Base-by-base conservation (phyloP, 2,113 vertebrate species). In the Xiphophorus hellerii region DNA sequence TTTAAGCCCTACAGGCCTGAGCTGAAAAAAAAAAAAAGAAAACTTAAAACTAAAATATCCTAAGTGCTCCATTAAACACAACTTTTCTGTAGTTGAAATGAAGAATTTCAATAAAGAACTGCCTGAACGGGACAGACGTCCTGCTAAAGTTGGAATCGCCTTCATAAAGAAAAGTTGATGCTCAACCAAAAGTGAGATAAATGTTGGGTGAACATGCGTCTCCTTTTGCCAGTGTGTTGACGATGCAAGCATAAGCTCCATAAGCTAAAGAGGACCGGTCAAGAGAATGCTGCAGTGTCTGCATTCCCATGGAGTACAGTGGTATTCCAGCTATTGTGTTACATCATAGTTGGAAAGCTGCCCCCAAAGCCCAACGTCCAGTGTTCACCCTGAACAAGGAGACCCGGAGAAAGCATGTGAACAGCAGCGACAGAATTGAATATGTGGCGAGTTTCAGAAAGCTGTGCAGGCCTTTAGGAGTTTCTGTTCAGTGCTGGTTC, bases 321-420 rank as follows among this genome's bases (percentile, higher is more conserved):
- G 81, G 76, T 73, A 81, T 87, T 89, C 65, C 68, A 71, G 71
- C 72, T 82, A 82, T 87, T 81, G 72, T 84, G 84, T 89, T 81
- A 84, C 87, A 85, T 90, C 90, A 90, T 81, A 73, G 68, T 68
- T 86, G 88, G 88, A 91, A 75, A 71, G 11, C 5, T 69, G 76
- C 83, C 88, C 10, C 25, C 65, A 4, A 14, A 64, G 35, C 74
- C 66, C 73, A 61, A 62, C 51, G 60, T 66, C 65, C 80, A 75
- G 62, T 78, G 81, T 80, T 88, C 83, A 76, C 71, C 51, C 76
- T 4, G 65, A 83, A 81, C 76, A 77, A 64, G 75, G 73, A 51
- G 62, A 64, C 44, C 35, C 10, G 35, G 10, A 37, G 10, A 37
- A 12, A 3, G 35, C 35, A 12, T 37, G 35, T 37, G 35, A 37